Conservation (phyloP, 1,140 invertebrate genomes). For the Notospermus geniculatus region DNA sequence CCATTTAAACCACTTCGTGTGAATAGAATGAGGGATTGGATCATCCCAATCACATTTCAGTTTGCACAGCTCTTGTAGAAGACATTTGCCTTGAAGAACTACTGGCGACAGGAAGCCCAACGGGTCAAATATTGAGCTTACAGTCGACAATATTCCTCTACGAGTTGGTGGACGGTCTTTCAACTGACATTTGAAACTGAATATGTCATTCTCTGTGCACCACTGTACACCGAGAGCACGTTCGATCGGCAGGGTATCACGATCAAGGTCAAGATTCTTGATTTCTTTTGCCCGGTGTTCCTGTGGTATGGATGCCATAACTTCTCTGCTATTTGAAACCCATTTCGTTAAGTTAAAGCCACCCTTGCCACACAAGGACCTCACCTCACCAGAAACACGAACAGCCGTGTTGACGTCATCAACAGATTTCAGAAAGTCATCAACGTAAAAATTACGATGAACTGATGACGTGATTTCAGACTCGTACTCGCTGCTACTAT, state of each 20-base stretch:
- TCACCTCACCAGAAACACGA: slow-evolving; percentile 20
- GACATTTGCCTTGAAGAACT: slow-evolving; percentile 11
- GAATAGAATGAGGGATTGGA: too few species aligned
- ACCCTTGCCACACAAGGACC: too few species aligned
- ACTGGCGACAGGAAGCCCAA: slow-evolving; percentile 16
- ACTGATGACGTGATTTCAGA: not conserved
- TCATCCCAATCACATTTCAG: slow-evolving; percentile 11
- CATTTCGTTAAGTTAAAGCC: slow-evolving; percentile 14
- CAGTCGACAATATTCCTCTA: slow-evolving; percentile 16
- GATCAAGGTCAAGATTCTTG: too few species aligned
- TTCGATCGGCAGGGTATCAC: too few species aligned
- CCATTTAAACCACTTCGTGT: slow-evolving; percentile 4
- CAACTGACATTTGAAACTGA: not conserved
- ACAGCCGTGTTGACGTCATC: slow-evolving; percentile 16
- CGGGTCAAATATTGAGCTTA: too few species aligned
- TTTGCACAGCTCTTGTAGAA: slow-evolving; percentile 18
- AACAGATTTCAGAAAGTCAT: too few species aligned
- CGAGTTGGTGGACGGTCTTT: slow-evolving; percentile 1
- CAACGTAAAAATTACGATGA: too few species aligned
- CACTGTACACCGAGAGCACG: too few species aligned
- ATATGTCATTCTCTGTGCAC: slow-evolving; percentile 11
- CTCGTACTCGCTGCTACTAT: slow-evolving; percentile 5
- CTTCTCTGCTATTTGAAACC: too few species aligned
- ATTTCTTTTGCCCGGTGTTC: not conserved
- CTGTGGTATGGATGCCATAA: slow-evolving; percentile 13